These are phyloP conservation scores for Ennomos fuscantarius DNA, from an alignment of 2,888 invertebrate species.

Conservation along the genomic window DNA sequence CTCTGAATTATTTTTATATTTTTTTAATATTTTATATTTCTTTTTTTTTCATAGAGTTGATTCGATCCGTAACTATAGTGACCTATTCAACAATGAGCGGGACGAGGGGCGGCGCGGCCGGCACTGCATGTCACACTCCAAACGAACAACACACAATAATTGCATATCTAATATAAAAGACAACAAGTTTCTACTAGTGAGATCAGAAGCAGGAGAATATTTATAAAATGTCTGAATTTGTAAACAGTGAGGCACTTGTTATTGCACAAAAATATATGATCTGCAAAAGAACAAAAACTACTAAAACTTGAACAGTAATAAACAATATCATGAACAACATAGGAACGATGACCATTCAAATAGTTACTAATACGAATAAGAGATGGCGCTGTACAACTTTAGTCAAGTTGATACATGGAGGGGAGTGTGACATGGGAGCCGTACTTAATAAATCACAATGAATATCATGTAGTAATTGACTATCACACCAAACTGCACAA, in stretches of 20 bases:
- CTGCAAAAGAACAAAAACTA: slow-evolving; percentile 12
- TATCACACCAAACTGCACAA: slow-evolving; percentile 64
- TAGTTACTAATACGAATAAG: slow-evolving; percentile 4
- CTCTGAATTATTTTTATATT: slow-evolving; percentile 59
- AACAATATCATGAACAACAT: slow-evolving; percentile 20
- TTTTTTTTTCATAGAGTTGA: slow-evolving; percentile 60
- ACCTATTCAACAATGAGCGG: slow-evolving; percentile 65
- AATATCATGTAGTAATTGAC: slow-evolving; percentile 81
- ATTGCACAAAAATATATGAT: slow-evolving; percentile 25
- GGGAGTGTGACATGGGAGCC: slow-evolving; percentile 52
- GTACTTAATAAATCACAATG: slow-evolving; percentile 44
- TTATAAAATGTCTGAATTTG: not conserved
- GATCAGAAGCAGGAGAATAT: slow-evolving; percentile 14
- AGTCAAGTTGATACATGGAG: not conserved
- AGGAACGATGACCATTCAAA: slow-evolving; percentile 8
- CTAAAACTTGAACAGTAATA: slow-evolving; percentile 14
- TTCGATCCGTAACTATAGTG: slow-evolving; percentile 73
- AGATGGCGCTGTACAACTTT: slow-evolving; percentile 13
- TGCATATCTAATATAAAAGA: slow-evolving; percentile 7
- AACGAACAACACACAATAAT: slow-evolving; percentile 10
- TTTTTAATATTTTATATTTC: slow-evolving; percentile 50
- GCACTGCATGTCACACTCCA: slow-evolving; percentile 47
- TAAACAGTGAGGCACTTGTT: slow-evolving; percentile 5
- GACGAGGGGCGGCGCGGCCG: slow-evolving; percentile 61
- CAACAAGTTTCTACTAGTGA: slow-evolving; percentile 20